Evolutionary conservation across 2,888 invertebrate genomes (phyloP), one percentile per base, ranked within the genome.

Genomic region (Eudasyphora cyanicolor): DNA sequence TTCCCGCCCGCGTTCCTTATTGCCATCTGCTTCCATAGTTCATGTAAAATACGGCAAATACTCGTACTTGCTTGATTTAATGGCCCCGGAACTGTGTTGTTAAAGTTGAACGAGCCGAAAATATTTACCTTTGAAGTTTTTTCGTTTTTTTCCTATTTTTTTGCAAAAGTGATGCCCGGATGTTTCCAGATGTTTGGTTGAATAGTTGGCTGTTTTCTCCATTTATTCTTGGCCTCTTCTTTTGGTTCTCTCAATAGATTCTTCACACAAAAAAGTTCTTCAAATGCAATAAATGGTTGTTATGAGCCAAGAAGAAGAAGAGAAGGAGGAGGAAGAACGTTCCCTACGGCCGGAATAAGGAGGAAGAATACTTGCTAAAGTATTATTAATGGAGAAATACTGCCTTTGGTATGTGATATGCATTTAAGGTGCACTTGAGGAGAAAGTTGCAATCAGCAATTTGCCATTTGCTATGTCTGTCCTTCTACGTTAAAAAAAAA

Each of bases 61-160:
- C n/a, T 70, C 71, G 32, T 42, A 60, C 3, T 71, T 79, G 35
- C 24, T 35, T 19, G 21, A 62, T 80, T 80, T 75, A n/a, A 27
- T 51, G 69, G n/a, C 27, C 24, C 38, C 4, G n/a, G 21, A 38
- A 38, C 38, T 67, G 24, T 42, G 42, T 64, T 64, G 35, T 35
- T 29, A 62, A 60, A 76, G 51, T 38, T 29, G 35, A 27, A 82
- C 76, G 76, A 74, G 82, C 64, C 64, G 69, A 69, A 76, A 84
- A 79, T 69, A 73, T 76, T 69, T 79, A 76, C 51, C 67, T 76
- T 70, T 71, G 54, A 32, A 73, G 54, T 71, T 35, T 57, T 75
- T 67, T 42, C 14, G 14, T 42, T 4, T 67, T 21, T 7, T 64
- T 10, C 38, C 35, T 42, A 17, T 4, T 42, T 4, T 67, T 21